These are phyloP conservation scores for Molossus molossus DNA, from an alignment of 2,797 vertebrate genomes.

Conservation along the genomic window DNA sequence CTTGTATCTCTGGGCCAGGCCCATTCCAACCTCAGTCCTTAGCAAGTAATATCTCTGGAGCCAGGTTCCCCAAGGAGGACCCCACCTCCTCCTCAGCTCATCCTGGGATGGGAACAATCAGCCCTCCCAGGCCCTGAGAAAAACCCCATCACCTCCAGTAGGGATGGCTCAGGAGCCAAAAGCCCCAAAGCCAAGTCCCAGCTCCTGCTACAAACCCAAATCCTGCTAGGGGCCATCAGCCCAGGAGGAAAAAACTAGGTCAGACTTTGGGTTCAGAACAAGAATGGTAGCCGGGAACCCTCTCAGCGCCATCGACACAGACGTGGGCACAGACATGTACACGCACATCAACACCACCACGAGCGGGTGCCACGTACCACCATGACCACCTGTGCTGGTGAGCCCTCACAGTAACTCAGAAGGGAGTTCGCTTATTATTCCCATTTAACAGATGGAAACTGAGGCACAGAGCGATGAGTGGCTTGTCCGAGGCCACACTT, in stretches of 20 bases:
- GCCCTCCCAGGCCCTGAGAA: not conserved
- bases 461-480: not conserved
- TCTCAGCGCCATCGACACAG: not conserved
- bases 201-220: not conserved
- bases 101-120: not conserved
- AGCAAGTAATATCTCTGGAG: not conserved
- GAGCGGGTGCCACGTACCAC: not conserved
- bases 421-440: not conserved
- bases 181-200: not conserved
- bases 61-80: not conserved
- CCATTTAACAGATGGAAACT: not conserved
- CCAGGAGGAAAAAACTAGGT: not conserved
- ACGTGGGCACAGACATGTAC: not conserved
- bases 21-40: not conserved
- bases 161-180: not conserved
- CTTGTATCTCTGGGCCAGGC: not conserved
- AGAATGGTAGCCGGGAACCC: not conserved
- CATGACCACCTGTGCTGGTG: accelerated
- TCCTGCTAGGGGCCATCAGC: not conserved
- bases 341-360: not conserved
- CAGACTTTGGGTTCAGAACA: not conserved
- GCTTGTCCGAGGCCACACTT: not conserved
- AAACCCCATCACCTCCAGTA: not conserved
- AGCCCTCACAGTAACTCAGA: not conserved
- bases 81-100: not conserved